Evolutionary conservation across 2,113 vertebrate genomes (phyloP), one percentile per base, ranked within the genome.

Genomic region (Coracopsis vasa): DNA sequence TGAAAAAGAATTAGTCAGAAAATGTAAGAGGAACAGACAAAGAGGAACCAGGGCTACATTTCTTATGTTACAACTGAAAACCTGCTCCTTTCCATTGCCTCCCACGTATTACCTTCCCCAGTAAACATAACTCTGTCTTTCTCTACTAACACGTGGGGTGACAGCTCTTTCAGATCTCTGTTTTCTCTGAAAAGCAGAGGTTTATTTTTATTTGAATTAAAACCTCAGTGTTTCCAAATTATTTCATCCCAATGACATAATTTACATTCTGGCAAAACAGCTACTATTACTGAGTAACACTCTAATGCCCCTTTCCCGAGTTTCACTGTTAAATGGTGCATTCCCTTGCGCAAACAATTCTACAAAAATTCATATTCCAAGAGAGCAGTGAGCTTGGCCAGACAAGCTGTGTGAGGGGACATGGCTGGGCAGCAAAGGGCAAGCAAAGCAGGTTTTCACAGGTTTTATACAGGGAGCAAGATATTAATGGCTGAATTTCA

Each of bases 1-100:
- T 77, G 35, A 45, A 61, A 83, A 79, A 62, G 10, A 73, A 51
- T 64, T 64, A 50, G 48, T 54, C 66, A 77, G 64, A 86, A 97
- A 94, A 86, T 15, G 16, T 60, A 96, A 92, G 79, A 67, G 90
- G 88, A 93, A 96, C 37, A 93, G 35, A 91, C 25, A 41, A 88
- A 84, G 69, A 91, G 69, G 69, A 94, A 96, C 72, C 9, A 83
- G 17, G 47, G 24, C 39, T 90, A 44, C 7, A 6, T n/a, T 91
- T 42, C 80, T 81, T 31, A 23, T 1, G 16, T 53, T 66, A 19
- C 2, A 19, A 53, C 21, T 18, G 27, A 79, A 86, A 78, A 81
- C 31, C 24, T 50, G 11, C 33, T 44, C 41, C 84, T 9, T 78
- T 47, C 62, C 42, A 80, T 10, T 13, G 3, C 24, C 28, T 89